A percentile compares a stretch with the other conserved stretches of the same genome.
These are phyloP conservation scores for Julus scandinavius DNA, from an alignment of 2,888 invertebrate genomes.

Conservation along the genomic window DNA sequence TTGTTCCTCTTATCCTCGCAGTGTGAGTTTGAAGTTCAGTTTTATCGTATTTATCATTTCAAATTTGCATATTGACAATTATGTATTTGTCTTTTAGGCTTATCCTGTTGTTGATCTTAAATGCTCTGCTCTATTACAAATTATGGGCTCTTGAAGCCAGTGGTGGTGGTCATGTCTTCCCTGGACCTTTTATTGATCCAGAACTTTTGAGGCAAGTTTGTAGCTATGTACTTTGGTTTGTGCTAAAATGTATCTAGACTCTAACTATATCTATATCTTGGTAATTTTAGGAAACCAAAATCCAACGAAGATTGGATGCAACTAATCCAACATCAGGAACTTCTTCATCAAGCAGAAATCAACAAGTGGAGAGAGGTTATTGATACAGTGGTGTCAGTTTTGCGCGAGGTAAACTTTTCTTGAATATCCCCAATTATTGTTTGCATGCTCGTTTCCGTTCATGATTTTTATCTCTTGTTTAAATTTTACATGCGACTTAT, in stretches of 20 bases:
- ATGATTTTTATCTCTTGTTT: not conserved
- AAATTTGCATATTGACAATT: not conserved
- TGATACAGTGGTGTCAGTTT: slow-evolving; percentile 64
- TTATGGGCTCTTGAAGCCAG: slow-evolving; percentile 78
- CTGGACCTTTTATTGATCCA: slow-evolving; percentile 37
- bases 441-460: not conserved
- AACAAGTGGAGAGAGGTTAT: slow-evolving; percentile 78
- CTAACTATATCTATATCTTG: not conserved
- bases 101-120: slow-evolving; percentile 74
- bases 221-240: not conserved
- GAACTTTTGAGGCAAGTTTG: slow-evolving; percentile 49
- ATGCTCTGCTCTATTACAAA: slow-evolving; percentile 85
- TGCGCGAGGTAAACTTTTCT: slow-evolving; percentile 63
- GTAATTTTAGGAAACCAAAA: slow-evolving; percentile 68
- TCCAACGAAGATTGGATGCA: slow-evolving; percentile 85
- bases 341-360: slow-evolving; percentile 82
- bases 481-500: not conserved
- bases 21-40: slow-evolving; percentile 49
- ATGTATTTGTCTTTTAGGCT: slow-evolving; percentile 63
- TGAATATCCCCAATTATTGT: too few relatives aligned
- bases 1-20: slow-evolving; percentile 55
- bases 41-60: not conserved
- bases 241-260: not conserved
- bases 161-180: slow-evolving; percentile 33
- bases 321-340: slow-evolving; percentile 82